Base-by-base conservation (phyloP, 1,140 invertebrate genomes). In the Plutomurus gul region DNA sequence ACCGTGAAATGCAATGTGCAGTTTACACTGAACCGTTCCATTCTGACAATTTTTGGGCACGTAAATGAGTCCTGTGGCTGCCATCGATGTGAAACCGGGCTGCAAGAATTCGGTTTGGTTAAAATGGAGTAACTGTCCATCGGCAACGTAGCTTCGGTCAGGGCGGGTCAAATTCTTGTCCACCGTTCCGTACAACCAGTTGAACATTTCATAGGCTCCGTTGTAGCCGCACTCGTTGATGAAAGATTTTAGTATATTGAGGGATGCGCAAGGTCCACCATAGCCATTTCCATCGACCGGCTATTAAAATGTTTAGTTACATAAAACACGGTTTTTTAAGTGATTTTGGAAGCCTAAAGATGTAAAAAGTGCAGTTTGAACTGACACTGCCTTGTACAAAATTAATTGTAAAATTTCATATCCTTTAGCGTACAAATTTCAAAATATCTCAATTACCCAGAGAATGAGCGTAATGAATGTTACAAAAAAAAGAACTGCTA, bases 1-100 rank as follows among this genome's bases (percentile, higher is more conserved):
- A 11, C 86, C 86, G 79, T 87, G 86, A 40, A 87, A 84, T 30
- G 85, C 85, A 18, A 87, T 78, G 37, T 87, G 86, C 2, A 87
- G 77, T 78, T 82, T 82, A 75, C 86, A 87, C 65, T 60, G 83
- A 84, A 75, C 72, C 13, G 13, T 47, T 60, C 46, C 77, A 56
- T 79, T 65, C 4, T 47, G 27, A 81, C 85, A 86, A 6, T 56
- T 76, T 25, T 82, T 78, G 18, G 86, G 86, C 16, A 86, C 65
- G 46, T 86, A 86, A 16, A 85, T 71, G 40, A 84, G 86, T 16
- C 84, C 86, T 13, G 72, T 78, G 3, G 39, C 77, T 56, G 85
- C 85, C 83, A 86, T 82, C 18, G 5, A 77, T 76, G 4, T 49
- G 3, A 5, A 75, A 36, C 39, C 77, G 30, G 47, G 84, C 80